A percentile compares a stretch with the other conserved stretches of the same genome.
phyloP scores from a whole-genome alignment of 64 coral and sea anemone species.

The Cladopsammia gracilis region DNA sequence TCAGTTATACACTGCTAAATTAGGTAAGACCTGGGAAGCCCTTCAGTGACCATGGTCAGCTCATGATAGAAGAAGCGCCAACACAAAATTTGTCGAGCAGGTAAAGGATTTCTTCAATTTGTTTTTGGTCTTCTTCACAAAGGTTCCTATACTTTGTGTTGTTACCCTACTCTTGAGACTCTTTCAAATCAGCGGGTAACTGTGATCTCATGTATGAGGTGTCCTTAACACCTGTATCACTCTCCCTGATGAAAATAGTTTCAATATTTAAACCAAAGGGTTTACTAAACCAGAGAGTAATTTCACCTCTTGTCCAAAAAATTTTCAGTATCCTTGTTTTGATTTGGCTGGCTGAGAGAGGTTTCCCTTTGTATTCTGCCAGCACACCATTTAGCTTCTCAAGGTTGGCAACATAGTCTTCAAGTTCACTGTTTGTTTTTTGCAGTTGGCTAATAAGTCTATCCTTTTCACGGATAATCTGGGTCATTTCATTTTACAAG shows the following conservation, averaged over 20 bases:
- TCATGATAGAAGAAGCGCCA: constrained; percentile 67
- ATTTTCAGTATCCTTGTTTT: constrained; percentile 74
- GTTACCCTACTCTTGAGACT: background rate
- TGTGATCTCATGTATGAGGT: background rate
- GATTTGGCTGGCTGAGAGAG: constrained; percentile 72
- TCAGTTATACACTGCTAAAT: constrained; percentile 27
- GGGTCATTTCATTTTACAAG: constrained; percentile 61
- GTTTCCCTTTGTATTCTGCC: constrained; percentile 68
- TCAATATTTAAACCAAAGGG: constrained; percentile 69
- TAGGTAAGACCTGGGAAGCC: constrained; percentile 58
- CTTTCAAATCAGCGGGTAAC: background rate
- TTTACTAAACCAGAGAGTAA: constrained; percentile 76
- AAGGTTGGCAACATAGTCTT: background rate
- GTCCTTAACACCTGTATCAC: constrained; percentile 53
- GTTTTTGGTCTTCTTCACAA: constrained; percentile 8
- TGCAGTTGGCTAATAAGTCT: constrained; percentile 28
- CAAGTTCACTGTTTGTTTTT: constrained; percentile 51
- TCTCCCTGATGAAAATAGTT: constrained; percentile 65
- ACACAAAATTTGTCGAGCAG: constrained; percentile 65
- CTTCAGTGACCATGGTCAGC: constrained; percentile 51
- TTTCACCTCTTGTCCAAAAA: constrained; percentile 69
- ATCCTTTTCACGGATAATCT: constrained; percentile 31
- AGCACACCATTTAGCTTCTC: background rate
- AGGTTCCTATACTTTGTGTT: background rate
- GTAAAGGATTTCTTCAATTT: constrained; percentile 53